phyloP scores from a whole-genome alignment of 1,140 invertebrate genomes.

The Archivesica marissinica region DNA sequence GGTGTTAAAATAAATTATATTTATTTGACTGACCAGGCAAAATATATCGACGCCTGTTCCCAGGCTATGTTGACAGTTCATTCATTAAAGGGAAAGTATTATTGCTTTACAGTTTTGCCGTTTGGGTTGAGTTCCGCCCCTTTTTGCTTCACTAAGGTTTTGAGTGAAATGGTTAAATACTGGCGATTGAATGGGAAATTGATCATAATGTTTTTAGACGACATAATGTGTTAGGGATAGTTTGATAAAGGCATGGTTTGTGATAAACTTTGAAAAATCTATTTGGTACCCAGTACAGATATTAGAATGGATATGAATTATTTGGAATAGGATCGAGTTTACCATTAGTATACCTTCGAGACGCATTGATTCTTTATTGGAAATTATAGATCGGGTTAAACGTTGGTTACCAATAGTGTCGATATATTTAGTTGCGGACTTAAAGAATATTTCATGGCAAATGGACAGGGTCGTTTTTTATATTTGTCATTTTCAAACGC shows the following conservation, averaged over 20 bases:
- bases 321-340: slow-evolving; percentile 12
- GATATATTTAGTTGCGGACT: not conserved
- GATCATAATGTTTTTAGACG: not conserved
- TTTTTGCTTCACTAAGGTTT: not conserved
- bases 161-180: not conserved
- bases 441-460: not conserved
- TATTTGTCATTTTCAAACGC: not conserved
- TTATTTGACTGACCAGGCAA: no score
- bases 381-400: no score
- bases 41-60: no score
- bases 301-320: slow-evolving; percentile 10
- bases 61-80: no score
- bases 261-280: slow-evolving; percentile 30
- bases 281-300: not conserved
- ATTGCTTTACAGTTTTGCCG: not conserved
- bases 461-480: not conserved
- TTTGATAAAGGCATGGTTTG: not conserved
- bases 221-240: not conserved
- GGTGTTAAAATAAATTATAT: no score
- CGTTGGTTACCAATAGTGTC: not conserved
- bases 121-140: not conserved
- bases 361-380: not conserved
- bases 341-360: not conserved
- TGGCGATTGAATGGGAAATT: not conserved
- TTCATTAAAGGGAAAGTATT: not conserved